These are phyloP conservation scores for Tetramorium parvispinum DNA, from an alignment of 1,140 invertebrate species.

Conservation along the genomic window DNA sequence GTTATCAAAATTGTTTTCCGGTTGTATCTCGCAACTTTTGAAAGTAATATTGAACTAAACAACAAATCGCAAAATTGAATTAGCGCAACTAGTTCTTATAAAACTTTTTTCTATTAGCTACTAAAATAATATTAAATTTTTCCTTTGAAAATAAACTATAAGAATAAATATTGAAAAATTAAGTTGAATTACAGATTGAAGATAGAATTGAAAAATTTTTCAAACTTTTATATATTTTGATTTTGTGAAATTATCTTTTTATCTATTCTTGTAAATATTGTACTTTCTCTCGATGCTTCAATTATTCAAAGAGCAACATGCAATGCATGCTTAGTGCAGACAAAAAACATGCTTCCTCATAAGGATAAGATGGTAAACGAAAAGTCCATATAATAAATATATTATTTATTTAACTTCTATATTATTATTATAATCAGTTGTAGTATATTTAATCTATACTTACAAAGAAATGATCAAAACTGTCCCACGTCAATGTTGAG, in stretches of 20 bases:
- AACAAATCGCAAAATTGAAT: background rate
- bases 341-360: background rate
- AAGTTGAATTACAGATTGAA: background rate
- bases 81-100: background rate
- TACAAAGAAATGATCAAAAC: conserved; percentile 28
- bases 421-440: conserved; percentile 79
- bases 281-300: background rate
- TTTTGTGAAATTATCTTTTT: background rate
- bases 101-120: background rate
- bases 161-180: background rate
- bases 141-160: background rate
- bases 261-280: background rate
- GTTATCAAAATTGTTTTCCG: background rate
- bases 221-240: background rate
- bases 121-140: background rate
- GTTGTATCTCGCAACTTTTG: background rate
- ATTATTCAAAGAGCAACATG: background rate
- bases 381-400: conserved; percentile 81
- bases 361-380: conserved; percentile 32
- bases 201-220: background rate
- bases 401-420: conserved; percentile 77
- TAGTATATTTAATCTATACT: conserved; percentile 74
- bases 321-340: background rate
- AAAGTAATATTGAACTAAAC: background rate
- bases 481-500: background rate